phyloP scores from a whole-genome alignment of 2,888 invertebrate genomes.

The Ophonus ardosiacus region DNA sequence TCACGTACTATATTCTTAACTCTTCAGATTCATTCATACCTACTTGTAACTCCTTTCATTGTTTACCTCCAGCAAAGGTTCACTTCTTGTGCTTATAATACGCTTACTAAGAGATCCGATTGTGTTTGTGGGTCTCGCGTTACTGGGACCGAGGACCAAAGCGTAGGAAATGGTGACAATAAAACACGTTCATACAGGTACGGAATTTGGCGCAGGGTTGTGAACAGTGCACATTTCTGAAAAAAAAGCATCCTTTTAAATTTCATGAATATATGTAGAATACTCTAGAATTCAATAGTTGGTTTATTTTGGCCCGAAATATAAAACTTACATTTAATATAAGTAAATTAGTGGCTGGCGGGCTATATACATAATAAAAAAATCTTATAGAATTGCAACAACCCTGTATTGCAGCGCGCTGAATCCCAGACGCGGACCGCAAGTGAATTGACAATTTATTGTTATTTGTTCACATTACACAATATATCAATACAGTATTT shows the following conservation, averaged over 20 bases:
- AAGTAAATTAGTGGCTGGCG: too few species aligned
- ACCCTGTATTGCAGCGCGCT: conserved; percentile 1
- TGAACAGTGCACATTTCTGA: background rate
- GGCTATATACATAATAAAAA: too few species aligned
- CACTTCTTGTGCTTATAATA: conserved; percentile 54
- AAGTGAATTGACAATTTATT: conserved; percentile 49
- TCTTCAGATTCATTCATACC: conserved; percentile 29
- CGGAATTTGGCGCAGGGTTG: conserved; percentile 28
- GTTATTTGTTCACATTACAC: conserved; percentile 61
- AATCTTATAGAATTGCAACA: background rate
- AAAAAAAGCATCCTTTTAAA: too few species aligned
- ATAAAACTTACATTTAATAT: too few species aligned
- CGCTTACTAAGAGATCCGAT: conserved; percentile 43
- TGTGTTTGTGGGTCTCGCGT: conserved; percentile 30
- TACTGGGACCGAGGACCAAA: conserved; percentile 7
- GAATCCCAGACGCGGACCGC: conserved; percentile 26
- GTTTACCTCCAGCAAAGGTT: conserved; percentile 44
- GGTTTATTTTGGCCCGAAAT: too few species aligned
- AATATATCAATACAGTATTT: conserved; percentile 60
- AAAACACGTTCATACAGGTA: conserved; percentile 43
- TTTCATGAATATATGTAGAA: too few species aligned
- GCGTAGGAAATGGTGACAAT: conserved; percentile 43
- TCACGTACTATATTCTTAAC: conserved; percentile 16
- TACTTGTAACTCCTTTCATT: conserved; percentile 41
- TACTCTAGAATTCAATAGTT: too few species aligned